Conservation (phyloP, 1,140 invertebrate genomes). For the Euborellia annulipes region DNA sequence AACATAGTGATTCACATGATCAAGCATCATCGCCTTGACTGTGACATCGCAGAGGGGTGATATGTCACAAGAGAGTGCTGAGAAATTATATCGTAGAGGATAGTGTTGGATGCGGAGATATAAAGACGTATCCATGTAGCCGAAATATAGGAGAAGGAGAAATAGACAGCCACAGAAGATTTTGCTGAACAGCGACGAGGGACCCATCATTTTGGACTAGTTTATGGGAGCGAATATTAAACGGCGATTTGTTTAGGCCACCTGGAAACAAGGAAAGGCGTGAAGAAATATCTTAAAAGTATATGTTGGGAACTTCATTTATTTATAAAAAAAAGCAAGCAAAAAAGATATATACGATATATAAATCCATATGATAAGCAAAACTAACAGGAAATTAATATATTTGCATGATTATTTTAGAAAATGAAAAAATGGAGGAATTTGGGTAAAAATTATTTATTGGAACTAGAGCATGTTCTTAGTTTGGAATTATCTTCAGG, state of each 20-base stretch:
- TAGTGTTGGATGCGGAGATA: conserved; percentile 43
- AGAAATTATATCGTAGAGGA: conserved; percentile 21
- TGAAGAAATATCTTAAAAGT: neutral
- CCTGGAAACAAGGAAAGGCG: neutral
- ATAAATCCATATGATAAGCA: no score
- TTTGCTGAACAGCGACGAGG: conserved; percentile 39
- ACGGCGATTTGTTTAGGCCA: neutral
- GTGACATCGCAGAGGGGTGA: conserved; percentile 58
- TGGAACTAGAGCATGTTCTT: no score
- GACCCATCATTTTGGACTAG: conserved; percentile 34
- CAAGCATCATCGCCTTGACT: conserved; percentile 54
- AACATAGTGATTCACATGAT: conserved; percentile 60
- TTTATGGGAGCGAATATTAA: no score
- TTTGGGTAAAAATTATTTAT: no score
- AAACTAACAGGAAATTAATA: no score
- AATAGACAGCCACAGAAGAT: conserved; percentile 31
- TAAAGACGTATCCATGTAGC: conserved; percentile 40
- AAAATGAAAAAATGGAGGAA: no score
- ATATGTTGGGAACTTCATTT: neutral
- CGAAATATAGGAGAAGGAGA: conserved; percentile 34
- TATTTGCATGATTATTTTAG: no score
- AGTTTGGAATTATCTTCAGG: no score
- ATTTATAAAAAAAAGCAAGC: no score
- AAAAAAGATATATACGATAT: no score
- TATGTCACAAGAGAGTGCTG: conserved; percentile 36